Percentiles rank a stretch among this genome's conserved stretches.
These are phyloP conservation scores for Polyodon spathula DNA, from an alignment of 2,113 vertebrate species.

Conservation along the genomic window DNA sequence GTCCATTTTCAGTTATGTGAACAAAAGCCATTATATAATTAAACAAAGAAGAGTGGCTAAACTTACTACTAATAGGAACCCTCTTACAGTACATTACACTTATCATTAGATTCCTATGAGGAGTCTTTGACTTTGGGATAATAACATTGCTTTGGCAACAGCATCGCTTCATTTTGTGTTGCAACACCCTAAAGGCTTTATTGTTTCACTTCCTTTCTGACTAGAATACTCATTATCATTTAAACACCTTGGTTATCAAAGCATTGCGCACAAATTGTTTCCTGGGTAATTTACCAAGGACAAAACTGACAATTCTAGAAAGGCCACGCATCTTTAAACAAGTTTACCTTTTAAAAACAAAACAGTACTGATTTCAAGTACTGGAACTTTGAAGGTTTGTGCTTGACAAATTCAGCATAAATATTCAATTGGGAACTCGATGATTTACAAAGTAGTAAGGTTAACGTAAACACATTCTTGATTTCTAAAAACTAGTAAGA, in stretches of 20 bases:
- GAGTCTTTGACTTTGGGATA: too few relatives aligned
- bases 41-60: too few relatives aligned
- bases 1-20: too few relatives aligned
- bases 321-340: slow-evolving; percentile 22
- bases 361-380: slow-evolving; percentile 31
- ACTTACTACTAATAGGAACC: too few relatives aligned
- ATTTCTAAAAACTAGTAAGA: slow-evolving; percentile 47
- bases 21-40: too few relatives aligned
- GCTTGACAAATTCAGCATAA: too few relatives aligned
- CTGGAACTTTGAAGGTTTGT: slow-evolving; percentile 7
- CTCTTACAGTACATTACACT: too few relatives aligned
- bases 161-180: slow-evolving; percentile 59
- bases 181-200: slow-evolving; percentile 70
- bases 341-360: slow-evolving; percentile 22
- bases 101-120: too few relatives aligned
- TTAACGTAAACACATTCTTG: slow-evolving; percentile 1
- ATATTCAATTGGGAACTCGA: too few relatives aligned
- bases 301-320: slow-evolving; percentile 54
- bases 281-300: slow-evolving; percentile 66
- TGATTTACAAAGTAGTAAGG: too few relatives aligned
- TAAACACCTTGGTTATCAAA: slow-evolving; percentile 77
- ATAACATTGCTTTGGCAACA: slow-evolving; percentile 29
- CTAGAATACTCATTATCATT: slow-evolving; percentile 66
- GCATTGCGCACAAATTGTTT: slow-evolving; percentile 50
- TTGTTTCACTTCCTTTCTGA: slow-evolving; percentile 59